Conservation (phyloP, 1,140 invertebrate genomes). For the Drosophila funebris region DNA sequence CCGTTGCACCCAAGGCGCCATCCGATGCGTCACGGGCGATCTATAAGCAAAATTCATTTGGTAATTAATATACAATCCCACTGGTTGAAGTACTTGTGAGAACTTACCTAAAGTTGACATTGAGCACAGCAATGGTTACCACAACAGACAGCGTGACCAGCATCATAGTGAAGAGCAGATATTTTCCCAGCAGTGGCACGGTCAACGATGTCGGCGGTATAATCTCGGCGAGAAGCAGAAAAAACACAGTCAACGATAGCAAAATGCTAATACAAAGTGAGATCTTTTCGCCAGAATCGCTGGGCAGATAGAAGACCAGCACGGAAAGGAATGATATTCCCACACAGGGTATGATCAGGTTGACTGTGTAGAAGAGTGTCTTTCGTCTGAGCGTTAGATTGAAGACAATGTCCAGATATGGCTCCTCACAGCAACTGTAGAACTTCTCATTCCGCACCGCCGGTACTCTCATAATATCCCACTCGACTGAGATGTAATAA, state of each 20-base stretch:
- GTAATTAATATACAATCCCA: not conserved
- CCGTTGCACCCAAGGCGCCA: slow-evolving; percentile 94
- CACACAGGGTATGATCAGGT: slow-evolving; percentile 97
- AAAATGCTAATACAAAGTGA: slow-evolving; percentile 99
- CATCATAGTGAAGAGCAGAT: slow-evolving; percentile 99
- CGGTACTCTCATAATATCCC: slow-evolving; percentile 97
- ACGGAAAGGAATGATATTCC: slow-evolving; percentile 98
- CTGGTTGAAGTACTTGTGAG: not conserved
- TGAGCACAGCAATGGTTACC: slow-evolving; percentile 98
- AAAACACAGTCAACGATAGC: slow-evolving; percentile 99
- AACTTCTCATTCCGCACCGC: slow-evolving; percentile 94
- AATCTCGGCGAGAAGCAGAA: slow-evolving; percentile 98
- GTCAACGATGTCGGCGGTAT: slow-evolving; percentile 99
- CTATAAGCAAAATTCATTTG: slow-evolving; percentile 27
- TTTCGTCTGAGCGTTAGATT: slow-evolving; percentile 98
- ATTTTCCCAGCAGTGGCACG: slow-evolving; percentile 98
- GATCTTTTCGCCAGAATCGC: slow-evolving; percentile 98
- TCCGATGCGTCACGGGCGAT: slow-evolving; percentile 97
- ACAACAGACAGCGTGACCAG: slow-evolving; percentile 98
- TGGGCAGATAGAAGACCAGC: slow-evolving; percentile 99
- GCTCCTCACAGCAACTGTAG: slow-evolving; percentile 95
- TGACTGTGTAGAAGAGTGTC: slow-evolving; percentile 98
- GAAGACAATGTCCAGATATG: slow-evolving; percentile 98
- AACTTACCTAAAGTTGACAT: slow-evolving; percentile 96
- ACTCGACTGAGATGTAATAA: slow-evolving; percentile 98